These are phyloP conservation scores for Taurulus bubalis DNA, from an alignment of 2,113 vertebrate species.

Conservation along the genomic window DNA sequence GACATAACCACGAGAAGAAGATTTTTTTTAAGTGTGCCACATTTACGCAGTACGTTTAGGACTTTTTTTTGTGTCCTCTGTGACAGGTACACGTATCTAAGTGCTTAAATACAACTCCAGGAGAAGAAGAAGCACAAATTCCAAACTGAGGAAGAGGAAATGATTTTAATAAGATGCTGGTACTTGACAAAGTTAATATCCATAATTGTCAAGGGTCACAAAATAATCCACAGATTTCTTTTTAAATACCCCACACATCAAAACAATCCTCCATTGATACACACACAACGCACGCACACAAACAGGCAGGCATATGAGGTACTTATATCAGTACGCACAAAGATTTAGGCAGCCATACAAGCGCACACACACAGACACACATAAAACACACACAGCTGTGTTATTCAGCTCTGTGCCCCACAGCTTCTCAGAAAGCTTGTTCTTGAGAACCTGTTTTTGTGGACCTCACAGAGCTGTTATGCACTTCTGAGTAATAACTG, in stretches of 20 bases:
- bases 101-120: neutral
- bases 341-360: neutral
- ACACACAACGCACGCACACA: neutral
- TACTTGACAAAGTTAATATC: neutral
- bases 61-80: neutral
- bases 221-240: neutral
- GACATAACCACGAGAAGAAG: neutral
- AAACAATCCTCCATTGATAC: neutral
- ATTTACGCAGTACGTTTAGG: neutral
- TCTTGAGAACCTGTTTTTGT: conserved; percentile 8
- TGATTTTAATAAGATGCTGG: neutral
- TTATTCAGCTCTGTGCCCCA: conserved; percentile 9
- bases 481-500: conserved; percentile 23
- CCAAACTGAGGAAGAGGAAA: neutral
- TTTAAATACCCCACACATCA: neutral
- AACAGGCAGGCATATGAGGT: neutral
- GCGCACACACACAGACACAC: neutral
- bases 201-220: neutral
- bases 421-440: neutral
- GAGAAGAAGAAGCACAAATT: neutral
- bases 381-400: conserved; percentile 26
- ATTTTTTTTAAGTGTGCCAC: neutral
- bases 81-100: neutral
- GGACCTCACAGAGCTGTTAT: conserved; percentile 3
- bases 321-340: neutral